Percentiles rank a stretch among this genome's conserved stretches.
Evolutionary conservation across 2,888 invertebrate species (phyloP).

Genomic region (Nemotelus nigrinus): DNA sequence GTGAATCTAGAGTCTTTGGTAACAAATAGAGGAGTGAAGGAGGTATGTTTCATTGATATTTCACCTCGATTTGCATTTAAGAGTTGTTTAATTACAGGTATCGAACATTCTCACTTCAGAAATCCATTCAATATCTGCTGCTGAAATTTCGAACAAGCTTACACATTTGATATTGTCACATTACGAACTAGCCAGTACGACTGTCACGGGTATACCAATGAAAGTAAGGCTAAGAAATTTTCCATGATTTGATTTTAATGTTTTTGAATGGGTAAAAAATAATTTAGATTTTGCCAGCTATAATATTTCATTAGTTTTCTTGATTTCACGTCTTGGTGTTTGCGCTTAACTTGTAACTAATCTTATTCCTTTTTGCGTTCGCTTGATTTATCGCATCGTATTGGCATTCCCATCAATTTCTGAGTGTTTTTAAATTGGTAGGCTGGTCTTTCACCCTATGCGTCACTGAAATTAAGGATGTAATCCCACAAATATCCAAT

Average conservation of each 20-base stretch:
- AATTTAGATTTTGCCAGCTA: constrained; percentile 54
- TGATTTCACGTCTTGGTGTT: too few relatives aligned
- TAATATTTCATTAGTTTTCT: too few relatives aligned
- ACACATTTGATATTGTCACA: constrained; percentile 83
- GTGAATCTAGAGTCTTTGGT: constrained; percentile 82
- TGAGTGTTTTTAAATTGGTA: too few relatives aligned
- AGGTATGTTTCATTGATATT: constrained; percentile 66
- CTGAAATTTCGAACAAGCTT: constrained; percentile 77
- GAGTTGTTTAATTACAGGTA: constrained; percentile 65
- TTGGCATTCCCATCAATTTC: too few relatives aligned
- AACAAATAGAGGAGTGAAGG: constrained; percentile 75
- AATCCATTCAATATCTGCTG: constrained; percentile 82
- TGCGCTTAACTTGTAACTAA: too few relatives aligned
- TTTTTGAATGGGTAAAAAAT: background rate
- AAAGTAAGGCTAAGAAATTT: constrained; percentile 67
- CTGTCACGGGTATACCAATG: constrained; percentile 99
- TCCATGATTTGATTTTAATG: background rate
- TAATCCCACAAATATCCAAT: too few relatives aligned
- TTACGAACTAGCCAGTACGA: constrained; percentile 92
- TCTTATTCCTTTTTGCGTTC: too few relatives aligned
- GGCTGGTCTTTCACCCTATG: too few relatives aligned
- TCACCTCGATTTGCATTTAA: background rate
- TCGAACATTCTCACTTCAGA: constrained; percentile 80
- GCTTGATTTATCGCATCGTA: too few relatives aligned
- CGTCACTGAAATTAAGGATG: too few relatives aligned